A percentile compares a stretch with the other conserved stretches of the same genome.
phyloP scores from a whole-genome alignment of 1,140 invertebrate genomes.

The Neodiprion lecontei region DNA sequence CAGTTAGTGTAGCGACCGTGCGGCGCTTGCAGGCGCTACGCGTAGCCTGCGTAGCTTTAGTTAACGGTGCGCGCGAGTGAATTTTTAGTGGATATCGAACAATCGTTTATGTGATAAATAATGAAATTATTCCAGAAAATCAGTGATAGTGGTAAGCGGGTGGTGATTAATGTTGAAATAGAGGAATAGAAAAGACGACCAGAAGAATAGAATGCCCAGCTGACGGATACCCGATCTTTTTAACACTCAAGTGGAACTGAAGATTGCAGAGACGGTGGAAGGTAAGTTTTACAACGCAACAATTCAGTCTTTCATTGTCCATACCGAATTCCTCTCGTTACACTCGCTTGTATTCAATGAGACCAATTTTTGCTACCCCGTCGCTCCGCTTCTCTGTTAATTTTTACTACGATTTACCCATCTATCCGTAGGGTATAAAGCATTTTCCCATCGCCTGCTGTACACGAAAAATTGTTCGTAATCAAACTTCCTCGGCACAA shows the following conservation, averaged over 20 bases:
- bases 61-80: constrained; percentile 23
- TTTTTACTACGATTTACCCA: neutral
- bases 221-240: constrained; percentile 42
- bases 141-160: constrained; percentile 15
- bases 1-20: constrained; percentile 50
- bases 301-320: neutral
- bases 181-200: neutral
- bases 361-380: neutral
- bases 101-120: neutral
- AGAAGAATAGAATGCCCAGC: constrained; percentile 34
- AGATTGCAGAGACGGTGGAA: constrained; percentile 36
- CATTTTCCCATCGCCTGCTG: neutral
- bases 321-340: neutral
- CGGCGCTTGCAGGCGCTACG: constrained; percentile 38
- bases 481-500: neutral
- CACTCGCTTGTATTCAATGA: neutral
- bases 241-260: constrained; percentile 24
- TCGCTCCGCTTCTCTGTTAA: neutral
- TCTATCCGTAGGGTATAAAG: neutral
- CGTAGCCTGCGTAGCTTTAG: constrained; percentile 43
- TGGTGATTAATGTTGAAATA: constrained; percentile 15
- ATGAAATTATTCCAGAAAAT: neutral
- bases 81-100: constrained; percentile 13
- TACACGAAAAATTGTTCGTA: neutral
- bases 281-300: constrained; percentile 26